Conservation (phyloP, 2,888 invertebrate species). For the Ormyrus pomaceus region DNA sequence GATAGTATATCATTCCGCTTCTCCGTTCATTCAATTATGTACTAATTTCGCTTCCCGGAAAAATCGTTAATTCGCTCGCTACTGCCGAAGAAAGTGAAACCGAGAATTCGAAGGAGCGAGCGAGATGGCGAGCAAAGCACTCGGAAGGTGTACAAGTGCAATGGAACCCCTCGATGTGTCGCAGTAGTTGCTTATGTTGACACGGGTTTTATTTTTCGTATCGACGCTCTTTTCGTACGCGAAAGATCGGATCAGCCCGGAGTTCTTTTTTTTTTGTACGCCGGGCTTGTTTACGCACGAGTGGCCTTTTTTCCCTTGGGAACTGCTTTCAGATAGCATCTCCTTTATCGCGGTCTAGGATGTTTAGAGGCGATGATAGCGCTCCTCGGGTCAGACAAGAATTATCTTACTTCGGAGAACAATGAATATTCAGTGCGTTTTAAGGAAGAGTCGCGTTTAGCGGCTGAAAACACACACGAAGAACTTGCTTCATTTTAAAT, state of each 20-base stretch:
- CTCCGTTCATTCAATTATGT: no score
- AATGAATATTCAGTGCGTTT: no score
- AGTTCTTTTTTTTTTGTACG: background rate
- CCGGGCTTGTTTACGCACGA: background rate
- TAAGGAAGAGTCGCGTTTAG: no score
- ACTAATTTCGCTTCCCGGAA: no score
- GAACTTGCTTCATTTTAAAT: no score
- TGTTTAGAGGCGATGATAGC: background rate
- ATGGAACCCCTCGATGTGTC: background rate
- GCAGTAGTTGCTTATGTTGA: background rate
- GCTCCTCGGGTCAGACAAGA: no score
- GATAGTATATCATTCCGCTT: no score
- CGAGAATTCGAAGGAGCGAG: background rate
- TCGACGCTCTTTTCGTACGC: background rate
- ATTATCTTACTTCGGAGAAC: no score
- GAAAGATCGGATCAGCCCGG: no score
- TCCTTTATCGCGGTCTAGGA: slow-evolving; percentile 4
- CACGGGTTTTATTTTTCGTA: background rate
- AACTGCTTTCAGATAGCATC: background rate
- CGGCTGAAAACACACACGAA: no score
- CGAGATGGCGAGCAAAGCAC: no score
- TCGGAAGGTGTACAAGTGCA: slow-evolving; percentile 36
- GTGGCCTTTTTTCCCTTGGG: background rate
- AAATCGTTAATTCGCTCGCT: no score
- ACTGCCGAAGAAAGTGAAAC: background rate